phyloP scores from a whole-genome alignment of 1,140 invertebrate genomes.

The Ceratina australensis region DNA sequence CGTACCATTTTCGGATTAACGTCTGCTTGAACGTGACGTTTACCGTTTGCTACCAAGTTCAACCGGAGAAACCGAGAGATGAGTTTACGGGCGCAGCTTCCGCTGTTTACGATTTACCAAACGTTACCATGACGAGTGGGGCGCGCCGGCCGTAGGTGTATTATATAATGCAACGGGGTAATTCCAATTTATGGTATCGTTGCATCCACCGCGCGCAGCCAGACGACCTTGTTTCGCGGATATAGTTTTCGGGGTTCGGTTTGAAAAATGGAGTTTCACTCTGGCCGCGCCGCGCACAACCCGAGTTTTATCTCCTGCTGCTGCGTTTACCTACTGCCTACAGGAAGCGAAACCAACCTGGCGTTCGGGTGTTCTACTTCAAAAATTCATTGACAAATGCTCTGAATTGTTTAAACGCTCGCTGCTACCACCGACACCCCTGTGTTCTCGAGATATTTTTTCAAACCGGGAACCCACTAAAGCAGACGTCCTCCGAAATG shows the following conservation, averaged over 20 bases:
- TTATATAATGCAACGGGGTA: not conserved
- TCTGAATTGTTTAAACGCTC: not conserved
- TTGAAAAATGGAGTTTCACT: not conserved
- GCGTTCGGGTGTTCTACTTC: not conserved
- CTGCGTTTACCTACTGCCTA: not conserved
- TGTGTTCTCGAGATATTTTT: not conserved
- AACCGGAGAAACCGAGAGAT: not conserved
- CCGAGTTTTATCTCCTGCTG: not conserved
- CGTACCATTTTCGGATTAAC: too few relatives aligned
- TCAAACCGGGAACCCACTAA: not conserved
- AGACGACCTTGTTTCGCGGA: not conserved
- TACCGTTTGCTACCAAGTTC: not conserved
- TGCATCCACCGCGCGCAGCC: not conserved
- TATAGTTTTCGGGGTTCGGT: not conserved
- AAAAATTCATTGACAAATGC: constrained; percentile 32
- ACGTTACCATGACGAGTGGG: not conserved
- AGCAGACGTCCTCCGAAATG: constrained; percentile 9
- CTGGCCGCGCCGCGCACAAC: too few relatives aligned
- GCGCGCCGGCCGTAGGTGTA: too few relatives aligned
- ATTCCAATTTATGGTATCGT: not conserved
- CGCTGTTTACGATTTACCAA: not conserved
- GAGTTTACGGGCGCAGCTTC: not conserved
- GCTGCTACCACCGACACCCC: not conserved
- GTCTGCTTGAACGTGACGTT: not conserved
- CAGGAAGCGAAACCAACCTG: not conserved